A percentile compares a stretch with the other conserved stretches of the same genome.
Evolutionary conservation across 2,797 vertebrate genomes (phyloP).

Genomic region (Hydrolagus colliei): DNA sequence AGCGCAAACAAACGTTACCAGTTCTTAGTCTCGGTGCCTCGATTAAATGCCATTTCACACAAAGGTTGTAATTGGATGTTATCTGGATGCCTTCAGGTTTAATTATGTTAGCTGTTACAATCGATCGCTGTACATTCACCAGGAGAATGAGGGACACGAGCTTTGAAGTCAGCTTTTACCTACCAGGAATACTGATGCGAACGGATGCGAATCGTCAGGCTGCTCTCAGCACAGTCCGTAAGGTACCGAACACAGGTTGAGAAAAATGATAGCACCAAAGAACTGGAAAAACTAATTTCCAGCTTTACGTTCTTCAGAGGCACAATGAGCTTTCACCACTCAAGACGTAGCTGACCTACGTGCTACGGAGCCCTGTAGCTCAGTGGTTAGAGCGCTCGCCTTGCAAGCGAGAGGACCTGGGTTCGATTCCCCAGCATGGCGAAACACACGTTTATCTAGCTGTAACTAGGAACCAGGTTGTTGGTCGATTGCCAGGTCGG

Average conservation of each 20-base stretch:
- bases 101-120: constrained; percentile 47
- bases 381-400: no score
- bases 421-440: no score
- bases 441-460: no score
- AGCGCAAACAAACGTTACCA: constrained; percentile 35
- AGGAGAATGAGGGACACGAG: constrained; percentile 18
- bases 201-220: background rate
- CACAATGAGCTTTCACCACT: background rate
- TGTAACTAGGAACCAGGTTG: no score
- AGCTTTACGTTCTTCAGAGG: background rate
- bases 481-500: no score
- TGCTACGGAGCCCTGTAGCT: no score
- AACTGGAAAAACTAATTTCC: background rate
- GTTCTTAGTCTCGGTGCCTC: constrained; percentile 44
- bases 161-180: background rate
- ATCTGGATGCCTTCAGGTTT: constrained; percentile 53
- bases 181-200: background rate
- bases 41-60: constrained; percentile 44
- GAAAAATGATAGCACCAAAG: background rate
- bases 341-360: background rate
- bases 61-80: constrained; percentile 49
- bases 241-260: background rate
- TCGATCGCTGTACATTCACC: constrained; percentile 37
- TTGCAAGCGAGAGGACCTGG: no score
- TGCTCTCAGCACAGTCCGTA: background rate